Evolutionary conservation across 2,888 invertebrate species (phyloP), one percentile per base, ranked within the genome.

Genomic region (Ormyrus labotus): DNA sequence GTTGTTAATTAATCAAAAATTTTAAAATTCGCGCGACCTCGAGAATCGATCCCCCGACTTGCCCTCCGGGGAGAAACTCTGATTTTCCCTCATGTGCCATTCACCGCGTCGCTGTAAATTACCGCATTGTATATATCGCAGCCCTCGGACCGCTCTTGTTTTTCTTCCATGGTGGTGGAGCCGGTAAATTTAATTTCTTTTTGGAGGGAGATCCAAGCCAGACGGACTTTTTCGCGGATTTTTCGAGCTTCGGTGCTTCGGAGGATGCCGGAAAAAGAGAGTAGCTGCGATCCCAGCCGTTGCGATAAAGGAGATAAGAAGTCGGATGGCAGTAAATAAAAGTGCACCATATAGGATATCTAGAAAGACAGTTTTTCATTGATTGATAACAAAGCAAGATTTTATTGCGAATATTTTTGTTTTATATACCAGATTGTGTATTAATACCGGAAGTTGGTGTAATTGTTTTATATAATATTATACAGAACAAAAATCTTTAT

Each of bases 51-150:
- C 34, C 34, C 34, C 34, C 34, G 34, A 34, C 34, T 64, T 48
- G 7, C 11, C n/a, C 48, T 45, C n/a, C 11, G 48, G 64, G 11
- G n/a, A 34, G 34, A 34, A 34, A 34, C 34, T 34, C 34, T 64
- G n/a, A 50, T 55, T 76, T 69, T 48, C 68, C 76, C 76, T 69
- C 69, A 69, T 68, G 69, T 55, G 69, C 55, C 69, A 69, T 76
- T 76, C 61, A 61, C 47, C 75, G 34, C 75, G 55, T 5, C 55
- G 51, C 9, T n/a, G 63, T 55, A 69, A 69, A 76, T 76, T 63
- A 69, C 55, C 11, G 51, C 34, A 69, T 69, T 69, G 51, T 63
- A 19, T 19, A 19, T 19, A 67, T 67, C n/a, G 58, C 51, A 60
- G 61, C 55, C 57, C 2, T 11, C 45, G 6, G 53, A 34, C 50